A percentile compares a stretch with the other conserved stretches of the same genome.
These are phyloP conservation scores for Microcaecilia unicolor DNA, from an alignment of 2,797 vertebrate genomes.

Conservation along the genomic window DNA sequence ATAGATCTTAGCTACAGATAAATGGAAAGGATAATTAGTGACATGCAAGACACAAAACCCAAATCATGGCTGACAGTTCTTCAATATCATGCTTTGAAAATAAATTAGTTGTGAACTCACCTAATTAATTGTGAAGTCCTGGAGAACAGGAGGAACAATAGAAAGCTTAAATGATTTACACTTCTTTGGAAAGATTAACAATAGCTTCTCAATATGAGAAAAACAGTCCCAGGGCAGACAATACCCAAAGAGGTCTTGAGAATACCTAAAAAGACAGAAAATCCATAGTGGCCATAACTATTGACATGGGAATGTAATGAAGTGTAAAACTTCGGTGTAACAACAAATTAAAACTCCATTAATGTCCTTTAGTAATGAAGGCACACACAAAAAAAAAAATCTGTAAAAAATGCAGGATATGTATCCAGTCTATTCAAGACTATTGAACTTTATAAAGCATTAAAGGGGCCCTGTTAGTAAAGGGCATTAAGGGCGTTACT, in stretches of 20 bases:
- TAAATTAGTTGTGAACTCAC: neutral
- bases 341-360: constrained; percentile 39
- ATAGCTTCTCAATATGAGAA: constrained; percentile 14
- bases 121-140: constrained; percentile 18
- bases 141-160: constrained; percentile 17
- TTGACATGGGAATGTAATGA: constrained; percentile 21
- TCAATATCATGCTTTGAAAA: too few species aligned
- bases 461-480: too few species aligned
- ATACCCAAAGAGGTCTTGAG: constrained; percentile 16
- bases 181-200: constrained; percentile 21
- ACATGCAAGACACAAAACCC: too few species aligned
- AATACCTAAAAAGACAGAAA: constrained; percentile 30
- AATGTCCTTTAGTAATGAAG: constrained; percentile 20
- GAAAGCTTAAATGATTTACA: constrained; percentile 18
- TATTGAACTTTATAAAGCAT: too few species aligned
- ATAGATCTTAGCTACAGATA: too few species aligned
- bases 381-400: constrained; percentile 18
- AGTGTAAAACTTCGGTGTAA: constrained; percentile 24
- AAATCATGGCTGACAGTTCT: too few species aligned
- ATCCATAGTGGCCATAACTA: constrained; percentile 25
- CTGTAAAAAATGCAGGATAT: neutral
- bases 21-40: too few species aligned
- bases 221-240: constrained; percentile 21
- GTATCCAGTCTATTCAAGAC: neutral
- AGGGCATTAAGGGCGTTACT: too few species aligned